A percentile compares a stretch with the other conserved stretches of the same genome.
These are phyloP conservation scores for Galeopterus variegatus DNA, from an alignment of 2,113 vertebrate genomes.

Conservation along the genomic window DNA sequence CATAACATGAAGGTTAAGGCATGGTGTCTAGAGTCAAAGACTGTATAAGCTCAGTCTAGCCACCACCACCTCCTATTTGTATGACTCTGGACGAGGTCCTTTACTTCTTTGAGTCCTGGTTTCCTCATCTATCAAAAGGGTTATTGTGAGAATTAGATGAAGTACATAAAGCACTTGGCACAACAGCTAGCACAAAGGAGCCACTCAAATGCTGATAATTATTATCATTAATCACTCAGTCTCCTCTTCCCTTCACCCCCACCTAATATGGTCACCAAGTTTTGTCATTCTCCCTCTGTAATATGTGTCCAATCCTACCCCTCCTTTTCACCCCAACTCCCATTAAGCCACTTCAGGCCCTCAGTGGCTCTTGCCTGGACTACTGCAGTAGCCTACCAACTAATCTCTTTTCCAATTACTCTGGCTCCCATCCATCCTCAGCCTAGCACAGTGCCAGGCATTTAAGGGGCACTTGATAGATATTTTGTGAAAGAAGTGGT, in stretches of 20 bases:
- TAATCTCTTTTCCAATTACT: conserved; percentile 27
- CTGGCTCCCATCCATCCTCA: neutral
- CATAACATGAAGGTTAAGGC: neutral
- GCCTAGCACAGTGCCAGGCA: neutral
- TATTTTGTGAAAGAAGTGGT: conserved; percentile 39
- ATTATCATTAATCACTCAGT: neutral
- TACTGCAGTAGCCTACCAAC: neutral
- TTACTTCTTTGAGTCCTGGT: neutral
- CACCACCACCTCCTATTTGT: neutral
- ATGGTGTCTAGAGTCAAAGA: neutral
- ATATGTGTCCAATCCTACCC: neutral
- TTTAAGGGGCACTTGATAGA: neutral
- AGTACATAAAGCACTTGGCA: neutral
- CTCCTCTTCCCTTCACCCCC: conserved; percentile 27
- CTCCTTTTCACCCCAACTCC: neutral
- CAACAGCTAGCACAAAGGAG: neutral
- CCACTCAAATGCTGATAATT: neutral
- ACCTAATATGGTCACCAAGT: conserved; percentile 20
- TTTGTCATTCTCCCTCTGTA: neutral
- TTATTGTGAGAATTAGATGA: conserved; percentile 24
- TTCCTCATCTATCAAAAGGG: conserved; percentile 13
- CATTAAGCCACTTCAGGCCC: neutral
- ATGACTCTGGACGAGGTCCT: conserved; percentile 3
- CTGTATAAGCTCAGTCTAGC: neutral
- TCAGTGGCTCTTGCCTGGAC: conserved; percentile 21